These are phyloP conservation scores for Hemiprocne comata DNA, from an alignment of 2,113 vertebrate genomes.

Conservation along the genomic window DNA sequence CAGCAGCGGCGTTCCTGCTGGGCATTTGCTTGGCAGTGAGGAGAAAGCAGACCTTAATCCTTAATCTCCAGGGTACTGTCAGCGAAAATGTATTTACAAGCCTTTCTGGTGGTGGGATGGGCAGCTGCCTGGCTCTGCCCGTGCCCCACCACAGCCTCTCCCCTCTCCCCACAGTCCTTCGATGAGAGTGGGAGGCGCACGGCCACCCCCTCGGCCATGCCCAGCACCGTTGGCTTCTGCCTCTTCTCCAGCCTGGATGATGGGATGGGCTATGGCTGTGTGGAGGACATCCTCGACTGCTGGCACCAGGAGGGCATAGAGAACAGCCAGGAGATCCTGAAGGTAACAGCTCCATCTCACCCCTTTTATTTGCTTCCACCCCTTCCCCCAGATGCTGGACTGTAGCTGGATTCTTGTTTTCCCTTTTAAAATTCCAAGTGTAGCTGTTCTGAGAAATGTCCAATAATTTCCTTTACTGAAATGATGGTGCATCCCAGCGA, in stretches of 20 bases:
- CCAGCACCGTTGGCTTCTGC: slow-evolving; percentile 80
- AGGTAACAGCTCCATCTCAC: slow-evolving; percentile 74
- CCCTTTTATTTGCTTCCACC: too few relatives aligned
- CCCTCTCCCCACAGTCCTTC: slow-evolving; percentile 81
- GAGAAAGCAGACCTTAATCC: neutral
- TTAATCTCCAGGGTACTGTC: neutral
- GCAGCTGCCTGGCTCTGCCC: neutral
- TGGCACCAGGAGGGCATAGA: slow-evolving; percentile 94
- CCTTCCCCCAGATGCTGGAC: neutral
- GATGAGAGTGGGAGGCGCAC: slow-evolving; percentile 90
- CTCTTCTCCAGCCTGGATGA: slow-evolving; percentile 94
- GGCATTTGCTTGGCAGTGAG: neutral
- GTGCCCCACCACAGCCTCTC: neutral
- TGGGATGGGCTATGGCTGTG: slow-evolving; percentile 85
- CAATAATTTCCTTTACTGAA: neutral
- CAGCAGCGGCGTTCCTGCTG: neutral
- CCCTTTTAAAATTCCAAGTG: neutral
- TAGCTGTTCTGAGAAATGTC: neutral
- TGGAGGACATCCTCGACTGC: slow-evolving; percentile 85
- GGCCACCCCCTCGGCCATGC: slow-evolving; percentile 77
- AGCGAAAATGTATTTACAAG: neutral
- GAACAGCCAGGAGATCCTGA: slow-evolving; percentile 90
- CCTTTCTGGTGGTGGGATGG: neutral
- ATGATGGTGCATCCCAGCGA: neutral
- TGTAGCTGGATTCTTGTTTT: neutral